Percentiles rank a stretch among this genome's conserved stretches.
These are phyloP conservation scores for Leucozona laternaria DNA, from an alignment of 2,888 invertebrate genomes.

Conservation along the genomic window DNA sequence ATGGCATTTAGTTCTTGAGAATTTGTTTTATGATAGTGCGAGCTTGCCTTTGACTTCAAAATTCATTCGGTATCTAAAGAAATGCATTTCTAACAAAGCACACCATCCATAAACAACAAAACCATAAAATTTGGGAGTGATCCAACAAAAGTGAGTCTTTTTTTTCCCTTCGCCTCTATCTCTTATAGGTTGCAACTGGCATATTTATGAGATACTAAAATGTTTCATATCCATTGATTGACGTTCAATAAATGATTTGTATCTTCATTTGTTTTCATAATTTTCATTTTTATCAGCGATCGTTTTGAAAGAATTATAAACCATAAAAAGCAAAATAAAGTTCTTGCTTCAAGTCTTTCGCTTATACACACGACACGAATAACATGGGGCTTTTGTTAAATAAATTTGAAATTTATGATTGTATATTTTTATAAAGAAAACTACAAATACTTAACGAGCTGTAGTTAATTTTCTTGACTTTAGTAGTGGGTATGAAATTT, in stretches of 20 bases:
- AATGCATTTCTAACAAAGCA: conserved; percentile 31
- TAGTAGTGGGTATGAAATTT: not conserved
- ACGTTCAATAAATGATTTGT: conserved; percentile 66
- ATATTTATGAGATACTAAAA: conserved; percentile 40
- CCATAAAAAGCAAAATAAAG: conserved; percentile 7
- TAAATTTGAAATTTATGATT: conserved; percentile 12
- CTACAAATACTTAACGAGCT: conserved; percentile 13
- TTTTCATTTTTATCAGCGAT: conserved; percentile 10
- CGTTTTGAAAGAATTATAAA: conserved; percentile 13
- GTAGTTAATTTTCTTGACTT: not conserved
- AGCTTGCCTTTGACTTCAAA: conserved; percentile 12
- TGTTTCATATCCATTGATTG: conserved; percentile 53
- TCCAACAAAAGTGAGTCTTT: conserved; percentile 36
- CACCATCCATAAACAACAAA: not conserved
- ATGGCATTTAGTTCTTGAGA: conserved; percentile 16
- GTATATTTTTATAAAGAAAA: not conserved
- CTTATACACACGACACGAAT: not conserved
- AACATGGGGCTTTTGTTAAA: not conserved
- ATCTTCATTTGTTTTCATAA: conserved; percentile 32
- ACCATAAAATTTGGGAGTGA: conserved; percentile 29
- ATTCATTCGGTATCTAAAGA: not conserved
- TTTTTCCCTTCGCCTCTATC: conserved; percentile 8
- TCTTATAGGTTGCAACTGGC: conserved; percentile 6
- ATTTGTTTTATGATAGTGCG: not conserved
- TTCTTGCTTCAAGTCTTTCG: conserved; percentile 25